Conservation (phyloP, 2,797 vertebrate species). For the Falco biarmicus region DNA sequence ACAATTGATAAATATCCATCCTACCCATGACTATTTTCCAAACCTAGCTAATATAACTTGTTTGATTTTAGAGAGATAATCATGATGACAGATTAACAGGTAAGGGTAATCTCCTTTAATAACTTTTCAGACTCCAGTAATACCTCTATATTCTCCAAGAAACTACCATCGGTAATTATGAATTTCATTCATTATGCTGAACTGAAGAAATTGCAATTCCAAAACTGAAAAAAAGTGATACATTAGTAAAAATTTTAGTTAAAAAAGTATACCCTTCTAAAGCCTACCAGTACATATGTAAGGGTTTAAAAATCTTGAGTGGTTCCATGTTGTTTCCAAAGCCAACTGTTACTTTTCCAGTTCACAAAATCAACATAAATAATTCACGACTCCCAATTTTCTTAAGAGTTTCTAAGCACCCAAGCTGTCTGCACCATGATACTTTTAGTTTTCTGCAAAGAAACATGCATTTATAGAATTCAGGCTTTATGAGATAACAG, state of each 20-base stretch:
- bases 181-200: background rate
- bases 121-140: background rate
- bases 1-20: background rate
- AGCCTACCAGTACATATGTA: background rate
- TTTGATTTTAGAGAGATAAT: background rate
- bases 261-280: background rate
- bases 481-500: background rate
- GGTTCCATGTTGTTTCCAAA: background rate
- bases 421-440: background rate
- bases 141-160: background rate
- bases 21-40: background rate
- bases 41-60: background rate
- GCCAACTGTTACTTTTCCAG: background rate
- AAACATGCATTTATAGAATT: background rate
- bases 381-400: background rate
- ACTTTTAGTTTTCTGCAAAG: background rate
- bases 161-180: background rate
- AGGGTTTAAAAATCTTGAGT: background rate
- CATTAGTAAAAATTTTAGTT: background rate
- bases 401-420: background rate
- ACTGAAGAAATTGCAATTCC: background rate
- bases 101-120: background rate
- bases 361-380: background rate
- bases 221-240: background rate
- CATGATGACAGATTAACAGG: background rate